Percentiles rank a stretch among this genome's conserved stretches.
phyloP scores from a whole-genome alignment of 2,797 vertebrate species.

The Danio albolineatus region DNA sequence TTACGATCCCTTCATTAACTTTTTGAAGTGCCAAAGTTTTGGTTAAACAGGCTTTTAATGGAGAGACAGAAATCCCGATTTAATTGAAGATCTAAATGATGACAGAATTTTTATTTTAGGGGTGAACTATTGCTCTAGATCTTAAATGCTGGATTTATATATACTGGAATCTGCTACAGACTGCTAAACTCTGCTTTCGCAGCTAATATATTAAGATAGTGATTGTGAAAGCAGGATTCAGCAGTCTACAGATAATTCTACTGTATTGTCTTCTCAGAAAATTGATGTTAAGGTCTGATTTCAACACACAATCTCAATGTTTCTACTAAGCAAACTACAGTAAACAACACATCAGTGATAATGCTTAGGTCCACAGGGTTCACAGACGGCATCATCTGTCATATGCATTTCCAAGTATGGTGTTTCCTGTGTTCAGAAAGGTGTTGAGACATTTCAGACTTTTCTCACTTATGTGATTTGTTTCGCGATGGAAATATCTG shows the following conservation, averaged over 20 bases:
- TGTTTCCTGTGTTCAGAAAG: background rate
- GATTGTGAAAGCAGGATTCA: background rate
- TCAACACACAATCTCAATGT: background rate
- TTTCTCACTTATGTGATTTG: background rate
- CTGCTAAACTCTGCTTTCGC: too few relatives aligned
- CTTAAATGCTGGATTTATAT: too few relatives aligned
- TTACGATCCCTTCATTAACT: too few relatives aligned
- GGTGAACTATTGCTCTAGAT: too few relatives aligned
- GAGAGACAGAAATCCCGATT: too few relatives aligned
- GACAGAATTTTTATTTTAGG: too few relatives aligned
- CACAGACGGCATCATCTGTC: background rate
- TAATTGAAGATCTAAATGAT: too few relatives aligned
- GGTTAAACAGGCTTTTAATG: too few relatives aligned
- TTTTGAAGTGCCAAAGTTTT: too few relatives aligned
- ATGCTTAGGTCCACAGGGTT: background rate
- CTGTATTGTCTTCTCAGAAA: background rate
- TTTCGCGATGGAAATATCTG: background rate
- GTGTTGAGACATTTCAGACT: background rate
- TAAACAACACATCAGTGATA: constrained; percentile 15
- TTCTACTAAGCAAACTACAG: background rate
- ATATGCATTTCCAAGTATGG: background rate
- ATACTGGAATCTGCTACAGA: too few relatives aligned
- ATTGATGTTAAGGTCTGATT: background rate
- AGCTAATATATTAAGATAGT: background rate
- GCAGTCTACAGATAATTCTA: background rate